Base-by-base conservation (phyloP, 2,797 vertebrate genomes). In the Clarias fuscus region DNA sequence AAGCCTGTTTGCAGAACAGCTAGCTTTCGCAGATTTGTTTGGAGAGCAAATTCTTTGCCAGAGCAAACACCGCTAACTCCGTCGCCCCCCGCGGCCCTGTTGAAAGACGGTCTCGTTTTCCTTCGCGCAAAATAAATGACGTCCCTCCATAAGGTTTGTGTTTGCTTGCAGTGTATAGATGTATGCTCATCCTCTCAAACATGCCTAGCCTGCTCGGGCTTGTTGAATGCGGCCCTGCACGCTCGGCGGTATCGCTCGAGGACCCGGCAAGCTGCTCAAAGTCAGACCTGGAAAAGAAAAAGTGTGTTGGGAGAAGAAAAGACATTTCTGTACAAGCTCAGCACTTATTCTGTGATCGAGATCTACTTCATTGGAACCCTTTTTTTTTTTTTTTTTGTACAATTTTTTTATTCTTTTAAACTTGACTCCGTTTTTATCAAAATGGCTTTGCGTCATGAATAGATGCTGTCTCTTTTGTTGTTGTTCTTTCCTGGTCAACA, bases 11-110 rank as follows among this genome's bases (percentile, higher is more conserved):
- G 86, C 89, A 3, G 18, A 87, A 4, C 71, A 76, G 56, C 62
- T 82, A 84, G 90, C 62, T 88, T 90, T 91, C 90, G 86, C 82
- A 0, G 88, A 37, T 87, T 87, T 94, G 92, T 94, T 94, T 93
- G 91, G 89, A 92, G 86, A 93, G 88, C 88, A 84, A 91, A 94
- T 94, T 94, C 92, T 92, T 93, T 81, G 79, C 87, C 89, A 85
- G 90, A 90, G 88, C 92, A 94, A 93, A 93, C 92, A 90, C 18
- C 70, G 18, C 3, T 43, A 86, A 79, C 80, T 85, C 80, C 82
- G 86, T 56, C 87, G 81, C 81, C 87, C 84, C 88, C 89, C 56
- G 59, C 87, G 73, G 73, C 84, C 76, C 67, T 62, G 89, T 65
- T 89, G 88, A 90, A 92, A 92, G 92, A 90, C 84, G 76, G 82